These are phyloP conservation scores for Toxonevra muliebris DNA, from an alignment of 2,888 invertebrate species.

Conservation along the genomic window DNA sequence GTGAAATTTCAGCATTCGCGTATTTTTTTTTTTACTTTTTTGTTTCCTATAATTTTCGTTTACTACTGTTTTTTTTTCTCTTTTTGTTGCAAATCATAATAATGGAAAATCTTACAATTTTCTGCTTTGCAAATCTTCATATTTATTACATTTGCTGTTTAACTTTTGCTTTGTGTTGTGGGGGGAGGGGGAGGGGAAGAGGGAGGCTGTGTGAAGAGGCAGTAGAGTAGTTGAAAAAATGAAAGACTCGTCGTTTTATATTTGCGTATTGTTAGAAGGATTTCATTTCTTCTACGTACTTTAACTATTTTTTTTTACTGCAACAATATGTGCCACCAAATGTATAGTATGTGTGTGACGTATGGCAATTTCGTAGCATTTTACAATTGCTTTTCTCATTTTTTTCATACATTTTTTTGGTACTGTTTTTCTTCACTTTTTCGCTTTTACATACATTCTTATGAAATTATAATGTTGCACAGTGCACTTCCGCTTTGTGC, in stretches of 20 bases:
- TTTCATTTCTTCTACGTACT: not conserved
- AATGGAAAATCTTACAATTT: conserved; percentile 15
- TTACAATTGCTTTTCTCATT: not conserved
- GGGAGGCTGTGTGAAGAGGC: not conserved
- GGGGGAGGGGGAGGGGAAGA: too few relatives aligned
- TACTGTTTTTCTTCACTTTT: too few relatives aligned
- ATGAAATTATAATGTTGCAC: not conserved
- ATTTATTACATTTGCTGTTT: conserved; percentile 5
- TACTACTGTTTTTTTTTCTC: not conserved
- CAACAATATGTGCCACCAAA: not conserved
- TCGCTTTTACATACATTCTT: not conserved
- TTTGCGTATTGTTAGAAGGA: not conserved
- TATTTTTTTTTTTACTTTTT: not conserved
- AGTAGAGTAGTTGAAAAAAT: not conserved
- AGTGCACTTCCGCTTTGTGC: too few relatives aligned
- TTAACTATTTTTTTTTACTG: not conserved
- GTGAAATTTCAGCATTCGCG: too few relatives aligned
- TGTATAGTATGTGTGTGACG: not conserved
- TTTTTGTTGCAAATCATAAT: not conserved
- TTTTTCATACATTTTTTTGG: not conserved
- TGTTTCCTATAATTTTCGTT: not conserved
- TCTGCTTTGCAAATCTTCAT: conserved; percentile 12
- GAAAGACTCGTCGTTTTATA: not conserved
- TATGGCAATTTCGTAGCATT: not conserved
- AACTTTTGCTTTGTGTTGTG: not conserved